Percentiles rank a stretch among this genome's conserved stretches.
Evolutionary conservation across 2,888 invertebrate species (phyloP).

Genomic region (Hololepta plana): DNA sequence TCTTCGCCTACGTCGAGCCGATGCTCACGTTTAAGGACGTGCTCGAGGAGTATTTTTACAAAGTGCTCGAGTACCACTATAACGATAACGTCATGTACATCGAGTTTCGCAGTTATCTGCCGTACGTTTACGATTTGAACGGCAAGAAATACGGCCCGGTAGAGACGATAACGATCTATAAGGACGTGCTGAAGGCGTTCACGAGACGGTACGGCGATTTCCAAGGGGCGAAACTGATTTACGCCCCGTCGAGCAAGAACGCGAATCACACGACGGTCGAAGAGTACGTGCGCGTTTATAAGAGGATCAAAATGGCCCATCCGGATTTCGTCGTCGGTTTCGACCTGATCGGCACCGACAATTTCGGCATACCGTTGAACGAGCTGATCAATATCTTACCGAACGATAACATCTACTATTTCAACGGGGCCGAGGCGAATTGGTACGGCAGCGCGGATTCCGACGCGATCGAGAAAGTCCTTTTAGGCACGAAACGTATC

Average conservation of each 20-base stretch:
- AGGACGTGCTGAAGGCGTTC: slow-evolving; percentile 37
- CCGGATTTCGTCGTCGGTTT: slow-evolving; percentile 57
- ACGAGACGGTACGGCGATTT: slow-evolving; percentile 41
- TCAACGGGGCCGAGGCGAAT: slow-evolving; percentile 57
- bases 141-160: slow-evolving; percentile 35
- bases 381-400: slow-evolving; percentile 26
- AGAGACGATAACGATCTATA: slow-evolving; percentile 39
- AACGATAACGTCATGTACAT: slow-evolving; percentile 52
- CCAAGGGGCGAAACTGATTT: slow-evolving; percentile 49
- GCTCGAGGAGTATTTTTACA: slow-evolving; percentile 46
- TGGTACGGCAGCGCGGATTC: slow-evolving; percentile 50
- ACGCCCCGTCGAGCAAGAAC: slow-evolving; percentile 38
- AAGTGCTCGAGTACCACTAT: slow-evolving; percentile 38
- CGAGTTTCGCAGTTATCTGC: slow-evolving; percentile 47
- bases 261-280: slow-evolving; percentile 25
- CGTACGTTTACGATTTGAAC: slow-evolving; percentile 45
- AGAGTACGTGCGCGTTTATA: slow-evolving; percentile 20
- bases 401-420: slow-evolving; percentile 16
- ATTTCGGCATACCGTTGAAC: slow-evolving; percentile 42
- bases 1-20: slow-evolving; percentile 33
- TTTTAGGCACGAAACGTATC: slow-evolving; percentile 44
- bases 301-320: slow-evolving; percentile 26
- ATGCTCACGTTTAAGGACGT: slow-evolving; percentile 42
- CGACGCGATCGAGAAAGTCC: slow-evolving; percentile 52
- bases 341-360: slow-evolving; percentile 68